Conservation (phyloP, 2,888 invertebrate genomes). For the Scelioninae gen. 1 region DNA sequence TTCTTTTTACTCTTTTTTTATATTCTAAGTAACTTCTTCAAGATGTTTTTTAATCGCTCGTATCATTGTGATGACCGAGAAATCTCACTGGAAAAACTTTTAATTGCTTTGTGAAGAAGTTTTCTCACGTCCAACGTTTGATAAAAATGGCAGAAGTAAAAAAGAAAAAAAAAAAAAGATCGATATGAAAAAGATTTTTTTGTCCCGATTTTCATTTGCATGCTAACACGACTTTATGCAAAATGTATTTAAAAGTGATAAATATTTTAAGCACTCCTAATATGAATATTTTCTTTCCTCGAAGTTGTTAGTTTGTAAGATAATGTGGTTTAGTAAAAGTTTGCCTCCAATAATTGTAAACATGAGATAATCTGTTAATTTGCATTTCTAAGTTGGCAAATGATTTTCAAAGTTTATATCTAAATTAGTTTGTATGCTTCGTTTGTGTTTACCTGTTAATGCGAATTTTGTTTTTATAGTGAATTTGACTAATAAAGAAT, state of each 20-base stretch:
- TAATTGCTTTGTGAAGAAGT: conserved; percentile 61
- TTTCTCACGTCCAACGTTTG: conserved; percentile 48
- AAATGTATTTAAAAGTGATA: conserved; percentile 46
- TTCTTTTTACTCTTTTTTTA: conserved; percentile 56
- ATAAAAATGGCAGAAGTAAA: conserved; percentile 39
- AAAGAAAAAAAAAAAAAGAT: conserved; percentile 37
- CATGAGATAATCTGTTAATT: conserved; percentile 7
- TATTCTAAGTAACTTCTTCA: conserved; percentile 60
- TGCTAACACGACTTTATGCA: conserved; percentile 22
- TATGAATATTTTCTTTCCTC: conserved; percentile 21
- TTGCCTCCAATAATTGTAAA: conserved; percentile 27
- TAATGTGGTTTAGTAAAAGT: conserved; percentile 26
- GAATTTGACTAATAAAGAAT: too few species aligned
- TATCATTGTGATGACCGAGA: conserved; percentile 40
- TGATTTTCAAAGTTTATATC: not conserved
- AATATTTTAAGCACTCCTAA: conserved; percentile 33
- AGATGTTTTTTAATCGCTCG: conserved; percentile 53
- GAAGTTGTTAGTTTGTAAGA: conserved; percentile 35
- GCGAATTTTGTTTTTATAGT: too few species aligned
- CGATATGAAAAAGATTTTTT: conserved; percentile 40
- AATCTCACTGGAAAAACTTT: conserved; percentile 56
- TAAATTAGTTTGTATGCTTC: too few species aligned
- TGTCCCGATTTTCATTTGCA: conserved; percentile 47
- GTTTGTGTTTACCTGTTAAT: too few species aligned
- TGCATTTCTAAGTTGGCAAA: not conserved